Base-by-base conservation (phyloP, 1,140 invertebrate genomes). In the Ips nitidus region DNA sequence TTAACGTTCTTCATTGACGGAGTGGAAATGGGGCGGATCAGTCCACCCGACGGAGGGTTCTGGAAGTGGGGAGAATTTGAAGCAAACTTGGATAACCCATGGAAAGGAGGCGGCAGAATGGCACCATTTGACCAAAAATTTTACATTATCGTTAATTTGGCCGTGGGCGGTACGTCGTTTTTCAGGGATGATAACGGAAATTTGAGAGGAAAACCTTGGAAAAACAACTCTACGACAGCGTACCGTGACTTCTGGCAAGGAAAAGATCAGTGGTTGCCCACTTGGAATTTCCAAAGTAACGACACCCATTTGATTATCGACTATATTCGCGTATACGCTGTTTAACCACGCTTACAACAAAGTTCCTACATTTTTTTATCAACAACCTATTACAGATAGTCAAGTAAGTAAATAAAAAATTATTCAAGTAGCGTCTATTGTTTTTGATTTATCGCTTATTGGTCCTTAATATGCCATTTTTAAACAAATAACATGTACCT, bases 61-160 rank as follows among this genome's bases (percentile, higher is more conserved):
- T 76, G 74, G 73, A 66, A 74, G 50, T 53, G 71, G 5, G 74
- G 74, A 36, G 52, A 59, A 38, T 45, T 52, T 36, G 56, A 39
- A 2, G 52, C 64, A 2, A 52, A 57, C 7, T 2, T 71, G 4
- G 68, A 74, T 6, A 79, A 81, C 75, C 76, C 75, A 37, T 86
- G 84, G 84, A 65, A 74, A 39, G 55, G 69, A 8, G 77, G 77
- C 4, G 67, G 69, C 1, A 78, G 78, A 65, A 83, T 84, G 79
- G 84, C 86, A 41, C 86, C 86, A 2, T 87, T 87, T 71, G 84
- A 87, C 75, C 79, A 83, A 73, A 72, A 89, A 85, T 90, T 90
- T 78, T 88, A 88, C 73, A 71, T 90, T 7, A 85, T 90, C 55
- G 79, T 90, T n/a, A 89, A 90, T 77, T 55, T 76, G 22, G 50